A percentile compares a stretch with the other conserved stretches of the same genome.
Conservation (phyloP, 2,113 vertebrate species). For the Eurystomus gularis region DNA sequence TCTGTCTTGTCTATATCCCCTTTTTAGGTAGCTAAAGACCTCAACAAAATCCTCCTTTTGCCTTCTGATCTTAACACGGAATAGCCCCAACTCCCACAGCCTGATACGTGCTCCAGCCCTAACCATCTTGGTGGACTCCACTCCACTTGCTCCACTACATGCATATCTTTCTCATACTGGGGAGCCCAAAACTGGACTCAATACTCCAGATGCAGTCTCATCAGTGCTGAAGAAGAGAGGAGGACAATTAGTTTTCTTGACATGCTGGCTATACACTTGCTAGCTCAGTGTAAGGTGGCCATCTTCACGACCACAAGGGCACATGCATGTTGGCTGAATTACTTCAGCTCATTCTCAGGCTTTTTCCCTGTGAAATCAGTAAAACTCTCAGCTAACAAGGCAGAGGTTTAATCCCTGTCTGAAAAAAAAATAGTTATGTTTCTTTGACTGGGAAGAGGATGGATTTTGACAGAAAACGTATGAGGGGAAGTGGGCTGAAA, state of each 20-base stretch:
- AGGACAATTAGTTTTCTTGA: not conserved
- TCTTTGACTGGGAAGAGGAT: not conserved
- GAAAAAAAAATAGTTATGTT: not conserved
- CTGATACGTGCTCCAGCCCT: not conserved
- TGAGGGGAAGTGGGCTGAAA: not conserved
- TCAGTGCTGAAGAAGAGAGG: not conserved
- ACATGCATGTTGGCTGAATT: not conserved
- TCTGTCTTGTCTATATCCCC: not conserved
- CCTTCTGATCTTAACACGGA: not conserved
- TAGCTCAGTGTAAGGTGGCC: not conserved
- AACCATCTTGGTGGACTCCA: not conserved
- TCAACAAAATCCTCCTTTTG: not conserved
- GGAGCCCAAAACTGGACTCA: not conserved
- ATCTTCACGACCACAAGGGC: not conserved
- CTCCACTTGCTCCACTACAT: fast-evolving
- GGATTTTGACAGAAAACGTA: not conserved
- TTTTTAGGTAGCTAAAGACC: not conserved
- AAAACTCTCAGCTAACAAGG: not conserved
- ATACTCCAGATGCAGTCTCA: not conserved
- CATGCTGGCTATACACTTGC: not conserved
- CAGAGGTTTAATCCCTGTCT: not conserved
- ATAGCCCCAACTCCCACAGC: not conserved
- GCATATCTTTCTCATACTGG: not conserved
- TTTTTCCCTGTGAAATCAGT: not conserved
- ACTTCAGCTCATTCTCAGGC: not conserved